phyloP scores from a whole-genome alignment of 2,888 invertebrate species.

The Cremastinae sp. region DNA sequence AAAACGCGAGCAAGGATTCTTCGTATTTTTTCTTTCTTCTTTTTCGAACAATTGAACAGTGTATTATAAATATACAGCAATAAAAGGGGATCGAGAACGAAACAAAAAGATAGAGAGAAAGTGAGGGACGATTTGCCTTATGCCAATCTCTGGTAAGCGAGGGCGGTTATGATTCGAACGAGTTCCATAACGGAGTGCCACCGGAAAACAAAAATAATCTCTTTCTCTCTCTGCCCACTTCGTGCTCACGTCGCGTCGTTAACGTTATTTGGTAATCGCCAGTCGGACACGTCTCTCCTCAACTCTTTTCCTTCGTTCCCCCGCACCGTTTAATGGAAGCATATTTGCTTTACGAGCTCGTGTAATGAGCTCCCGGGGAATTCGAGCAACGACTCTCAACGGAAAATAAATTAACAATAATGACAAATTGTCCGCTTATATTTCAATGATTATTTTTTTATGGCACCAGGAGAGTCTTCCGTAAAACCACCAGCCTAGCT shows the following conservation, averaged over 20 bases:
- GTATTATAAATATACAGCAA: conserved; percentile 78
- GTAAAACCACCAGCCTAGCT: background rate
- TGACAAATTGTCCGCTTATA: conserved; percentile 20
- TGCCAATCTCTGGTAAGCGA: conserved; percentile 76
- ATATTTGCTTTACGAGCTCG: conserved; percentile 8
- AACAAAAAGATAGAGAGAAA: conserved; percentile 58
- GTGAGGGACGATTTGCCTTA: conserved; percentile 77
- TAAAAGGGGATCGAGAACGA: conserved; percentile 72
- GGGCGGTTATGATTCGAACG: conserved; percentile 76
- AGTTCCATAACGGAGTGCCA: conserved; percentile 35
- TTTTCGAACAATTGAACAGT: conserved; percentile 74
- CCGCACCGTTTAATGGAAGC: conserved; percentile 3
- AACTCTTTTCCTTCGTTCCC: conserved; percentile 53
- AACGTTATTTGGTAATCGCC: conserved; percentile 57
- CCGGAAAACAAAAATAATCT: conserved; percentile 61
- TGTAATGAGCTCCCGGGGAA: conserved; percentile 26
- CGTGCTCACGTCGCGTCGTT: conserved; percentile 43
- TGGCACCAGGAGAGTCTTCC: background rate
- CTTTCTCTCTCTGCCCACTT: conserved; percentile 56
- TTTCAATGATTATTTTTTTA: conserved; percentile 22
- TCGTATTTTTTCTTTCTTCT: conserved; percentile 49
- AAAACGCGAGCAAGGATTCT: conserved; percentile 48
- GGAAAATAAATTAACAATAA: conserved; percentile 20
- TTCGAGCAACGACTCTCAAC: conserved; percentile 18
- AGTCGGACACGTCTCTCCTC: conserved; percentile 49